Evolutionary conservation across 2,888 invertebrate genomes (phyloP).

Genomic region (Perizoma affinitatum): DNA sequence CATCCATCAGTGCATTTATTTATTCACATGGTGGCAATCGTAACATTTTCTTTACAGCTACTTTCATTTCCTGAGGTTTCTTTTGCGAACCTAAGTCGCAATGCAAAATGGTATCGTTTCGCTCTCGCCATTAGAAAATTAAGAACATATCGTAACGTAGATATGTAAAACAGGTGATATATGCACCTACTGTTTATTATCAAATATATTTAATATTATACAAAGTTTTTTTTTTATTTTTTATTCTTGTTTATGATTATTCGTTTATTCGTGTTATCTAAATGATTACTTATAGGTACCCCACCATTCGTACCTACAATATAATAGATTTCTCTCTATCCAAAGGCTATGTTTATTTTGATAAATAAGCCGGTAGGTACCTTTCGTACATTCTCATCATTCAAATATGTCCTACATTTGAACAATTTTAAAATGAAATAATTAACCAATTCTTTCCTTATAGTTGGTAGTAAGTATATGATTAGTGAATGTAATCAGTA

Average conservation of each 20-base stretch:
- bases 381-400: too few species aligned
- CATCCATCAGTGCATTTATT: constrained; percentile 54
- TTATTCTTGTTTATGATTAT: too few species aligned
- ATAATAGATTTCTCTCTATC: too few species aligned
- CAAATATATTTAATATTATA: too few species aligned
- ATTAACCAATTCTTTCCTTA: not conserved
- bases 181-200: not conserved
- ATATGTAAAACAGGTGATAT: constrained; percentile 2
- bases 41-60: constrained; percentile 23
- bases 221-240: too few species aligned
- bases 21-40: constrained; percentile 28
- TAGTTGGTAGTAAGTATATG: constrained; percentile 19
- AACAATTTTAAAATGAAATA: too few species aligned
- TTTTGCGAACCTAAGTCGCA: constrained; percentile 8
- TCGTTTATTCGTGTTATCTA: too few species aligned
- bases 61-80: constrained; percentile 21
- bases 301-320: too few species aligned
- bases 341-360: too few species aligned
- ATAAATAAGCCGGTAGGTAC: too few species aligned
- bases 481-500: constrained; percentile 27
- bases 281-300: too few species aligned
- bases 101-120: constrained; percentile 9
- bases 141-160: constrained; percentile 16
- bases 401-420: too few species aligned
- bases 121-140: constrained; percentile 12